A percentile compares a stretch with the other conserved stretches of the same genome.
Evolutionary conservation across 2,797 vertebrate species (phyloP).

Genomic region (Eupleurogrammus muticus): DNA sequence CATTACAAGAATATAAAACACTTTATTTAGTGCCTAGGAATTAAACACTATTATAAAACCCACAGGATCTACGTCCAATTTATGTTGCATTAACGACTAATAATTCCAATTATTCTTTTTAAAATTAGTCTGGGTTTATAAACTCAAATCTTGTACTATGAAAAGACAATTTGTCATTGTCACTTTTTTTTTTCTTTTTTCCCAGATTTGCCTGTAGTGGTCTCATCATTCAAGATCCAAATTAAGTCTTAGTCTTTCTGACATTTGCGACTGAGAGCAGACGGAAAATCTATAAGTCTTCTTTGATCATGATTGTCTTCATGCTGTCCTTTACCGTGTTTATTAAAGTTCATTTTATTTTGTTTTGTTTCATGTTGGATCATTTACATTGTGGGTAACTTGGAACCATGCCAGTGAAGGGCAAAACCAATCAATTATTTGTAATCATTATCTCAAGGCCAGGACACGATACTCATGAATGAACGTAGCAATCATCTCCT

Average conservation of each 20-base stretch:
- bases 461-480: not conserved
- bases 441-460: not conserved
- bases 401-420: not conserved
- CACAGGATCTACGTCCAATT: conserved; percentile 12
- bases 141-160: not conserved
- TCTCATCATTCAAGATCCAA: not conserved
- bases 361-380: not conserved
- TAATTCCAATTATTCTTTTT: not conserved
- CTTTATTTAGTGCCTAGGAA: conserved; percentile 43
- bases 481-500: not conserved
- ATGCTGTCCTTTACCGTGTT: not conserved
- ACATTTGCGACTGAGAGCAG: not conserved
- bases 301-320: not conserved
- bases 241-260: not conserved
- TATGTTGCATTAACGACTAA: conserved; percentile 1
- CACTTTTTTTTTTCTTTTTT: not conserved
- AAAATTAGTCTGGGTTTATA: not conserved
- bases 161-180: not conserved
- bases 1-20: conserved; percentile 63
- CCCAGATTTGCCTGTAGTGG: not conserved
- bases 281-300: not conserved
- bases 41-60: conserved; percentile 50
- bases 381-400: not conserved
- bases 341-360: not conserved
- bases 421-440: no score